Base-by-base conservation (phyloP, 2,113 vertebrate genomes). In the Parus major region DNA sequence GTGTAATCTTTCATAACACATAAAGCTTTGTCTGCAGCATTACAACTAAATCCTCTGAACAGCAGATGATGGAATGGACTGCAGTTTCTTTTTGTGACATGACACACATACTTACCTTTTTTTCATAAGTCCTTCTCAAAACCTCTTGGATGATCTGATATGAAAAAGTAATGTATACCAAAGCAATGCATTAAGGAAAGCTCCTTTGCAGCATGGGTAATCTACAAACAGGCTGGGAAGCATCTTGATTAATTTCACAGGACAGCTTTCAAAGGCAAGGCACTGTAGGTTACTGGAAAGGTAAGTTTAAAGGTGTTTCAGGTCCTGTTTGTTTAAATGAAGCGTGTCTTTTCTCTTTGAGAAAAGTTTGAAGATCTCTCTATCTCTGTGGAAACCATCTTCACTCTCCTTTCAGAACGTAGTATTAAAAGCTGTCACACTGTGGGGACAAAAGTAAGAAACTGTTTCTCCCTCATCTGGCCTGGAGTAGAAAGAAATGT, bases 401-500 rank as follows among this genome's bases (percentile, higher is more conserved):
- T 88, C 60, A 47, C 33, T 76, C 19, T 80, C 19, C 69, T 77
- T 86, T 71, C 50, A 70, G 79, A 61, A 85, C 27, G 15, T 66
- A 52, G 42, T 55, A 76, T 82, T 63, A 88, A 85, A 89, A 82
- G 59, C 84, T 87, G 79, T 85, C 50, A 91, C 35, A 72, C 59
- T 35, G 31, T 27, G 25, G 60, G 70, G 81, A 88, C 66, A 82
- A 92, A 72, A 93, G 85, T 75, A 63, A 81, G 60, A 94, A 92
- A 88, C 15, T 2, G 2, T 41, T 94, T 85, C 82, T 90, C 19
- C 35, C 60, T 93, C 63, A 66, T 80, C 75, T 91, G 81, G 64
- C 89, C 91, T 66, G 63, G 71, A 75, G 95, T 92, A 93, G 91
- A 94, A 92, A 94, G 63, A 94, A 93, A 94, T 86, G 79, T 88